A percentile compares a stretch with the other conserved stretches of the same genome.
Conservation (phyloP, 2,888 invertebrate species). For the Tipula confusa region DNA sequence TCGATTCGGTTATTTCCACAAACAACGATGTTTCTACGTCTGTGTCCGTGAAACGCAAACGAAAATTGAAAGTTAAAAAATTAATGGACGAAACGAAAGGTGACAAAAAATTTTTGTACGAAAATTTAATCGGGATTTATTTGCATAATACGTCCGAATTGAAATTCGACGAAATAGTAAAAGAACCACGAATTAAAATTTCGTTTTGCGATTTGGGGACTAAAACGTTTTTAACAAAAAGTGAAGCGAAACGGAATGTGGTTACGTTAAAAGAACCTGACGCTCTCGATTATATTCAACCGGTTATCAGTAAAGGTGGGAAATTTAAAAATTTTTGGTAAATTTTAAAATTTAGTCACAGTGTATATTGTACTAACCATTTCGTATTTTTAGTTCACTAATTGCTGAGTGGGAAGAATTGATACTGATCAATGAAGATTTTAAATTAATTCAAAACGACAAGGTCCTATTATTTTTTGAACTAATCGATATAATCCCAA, state of each 20-base stretch:
- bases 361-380: not conserved
- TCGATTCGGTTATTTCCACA: not conserved
- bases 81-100: not conserved
- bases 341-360: not conserved
- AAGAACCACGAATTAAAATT: constrained; percentile 5
- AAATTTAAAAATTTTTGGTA: not conserved
- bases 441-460: not conserved
- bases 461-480: not conserved
- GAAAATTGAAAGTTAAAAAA: not conserved
- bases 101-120: not conserved
- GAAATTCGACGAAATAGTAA: not conserved
- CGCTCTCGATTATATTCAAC: constrained; percentile 7
- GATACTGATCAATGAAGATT: not conserved
- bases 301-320: constrained; percentile 14
- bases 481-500: not conserved
- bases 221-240: not conserved
- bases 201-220: not conserved
- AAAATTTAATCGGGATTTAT: not conserved
- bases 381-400: not conserved
- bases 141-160: not conserved
- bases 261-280: not conserved
- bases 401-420: constrained; percentile 20
- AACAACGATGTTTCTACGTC: not conserved
- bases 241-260: not conserved
- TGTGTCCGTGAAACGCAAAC: not conserved